These are phyloP conservation scores for Ariolimax columbianus DNA, from an alignment of 2,888 invertebrate species.

Conservation along the genomic window DNA sequence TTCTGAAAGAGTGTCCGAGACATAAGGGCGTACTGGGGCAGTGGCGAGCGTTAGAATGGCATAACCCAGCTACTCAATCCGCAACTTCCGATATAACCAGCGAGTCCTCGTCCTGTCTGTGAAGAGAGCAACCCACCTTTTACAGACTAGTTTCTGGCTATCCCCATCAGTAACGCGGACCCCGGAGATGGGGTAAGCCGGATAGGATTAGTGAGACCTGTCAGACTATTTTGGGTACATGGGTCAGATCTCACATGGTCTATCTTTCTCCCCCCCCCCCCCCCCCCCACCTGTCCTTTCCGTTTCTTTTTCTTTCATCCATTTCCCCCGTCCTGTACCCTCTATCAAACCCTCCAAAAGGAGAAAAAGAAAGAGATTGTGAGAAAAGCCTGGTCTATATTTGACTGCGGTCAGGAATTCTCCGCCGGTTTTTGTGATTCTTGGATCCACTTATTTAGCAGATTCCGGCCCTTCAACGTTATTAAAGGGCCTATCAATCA, in stretches of 20 bases:
- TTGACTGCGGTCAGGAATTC: constrained; percentile 29
- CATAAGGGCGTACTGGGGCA: no score
- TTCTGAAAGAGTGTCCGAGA: no score
- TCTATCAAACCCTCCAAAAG: not conserved
- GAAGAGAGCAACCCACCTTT: not conserved
- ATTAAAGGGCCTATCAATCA: not conserved
- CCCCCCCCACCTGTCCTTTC: not conserved
- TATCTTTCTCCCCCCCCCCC: not conserved
- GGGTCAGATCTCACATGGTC: constrained; percentile 29
- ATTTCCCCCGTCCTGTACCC: not conserved
- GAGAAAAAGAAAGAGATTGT: not conserved
- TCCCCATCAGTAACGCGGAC: not conserved
- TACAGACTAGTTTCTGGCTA: not conserved
- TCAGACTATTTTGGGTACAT: constrained; percentile 29
- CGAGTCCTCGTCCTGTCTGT: not conserved
- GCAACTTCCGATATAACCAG: no score
- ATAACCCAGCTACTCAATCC: no score
- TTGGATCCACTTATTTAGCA: not conserved
- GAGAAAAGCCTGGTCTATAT: constrained; percentile 4
- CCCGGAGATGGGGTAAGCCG: constrained; percentile 11
- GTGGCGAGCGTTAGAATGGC: not conserved
- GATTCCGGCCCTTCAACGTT: not conserved
- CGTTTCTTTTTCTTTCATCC: not conserved
- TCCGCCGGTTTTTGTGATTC: not conserved
- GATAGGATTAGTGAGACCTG: constrained; percentile 19